Evolutionary conservation across 2,888 invertebrate genomes (phyloP), one percentile per base, ranked within the genome.

Genomic region (Laspeyria flexula): DNA sequence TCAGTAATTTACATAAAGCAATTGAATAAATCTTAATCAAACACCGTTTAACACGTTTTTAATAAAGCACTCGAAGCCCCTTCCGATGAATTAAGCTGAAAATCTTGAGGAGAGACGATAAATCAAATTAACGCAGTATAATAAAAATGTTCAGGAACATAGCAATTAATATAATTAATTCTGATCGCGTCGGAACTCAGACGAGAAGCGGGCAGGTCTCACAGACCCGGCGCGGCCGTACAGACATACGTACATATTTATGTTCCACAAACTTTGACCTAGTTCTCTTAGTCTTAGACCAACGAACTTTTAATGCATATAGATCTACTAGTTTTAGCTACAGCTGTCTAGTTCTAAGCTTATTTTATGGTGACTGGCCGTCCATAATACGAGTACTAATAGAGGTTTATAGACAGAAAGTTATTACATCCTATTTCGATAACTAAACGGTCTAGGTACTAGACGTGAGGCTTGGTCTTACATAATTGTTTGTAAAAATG

Each of bases 221-320:
- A n/a, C n/a, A n/a, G n/a, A n/a, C n/a, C n/a, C n/a, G n/a, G n/a
- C n/a, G n/a, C n/a, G n/a, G n/a, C 38, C 47, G 52, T 55, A 52
- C 81, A 78, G 72, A 76, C 80, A 80, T 62, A 83, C 79, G 77
- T 80, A 75, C 81, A 77, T 76, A 83, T 71, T 80, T 78, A 82
- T 76, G 10, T 75, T 74, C 73, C 65, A 72, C 81, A 83, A 90
- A 68, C 66, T 66, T 68, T 68, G 90, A 90, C 90, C 90, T 59
- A 89, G 76, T 68, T 88, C 85, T 18, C 45, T 12, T 45, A 45
- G 68, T 65, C n/a, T n/a, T n/a, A n/a, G n/a, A n/a, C 73, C 66
- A 65, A 76, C 73, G 75, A 84, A 84, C 84, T 88, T 89, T 86
- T 86, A 80, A 76, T 74, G 75, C 72, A 55, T n/a, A 13, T 21